Conservation (phyloP, 2,888 invertebrate genomes). For the Cyaniris semiargus region DNA sequence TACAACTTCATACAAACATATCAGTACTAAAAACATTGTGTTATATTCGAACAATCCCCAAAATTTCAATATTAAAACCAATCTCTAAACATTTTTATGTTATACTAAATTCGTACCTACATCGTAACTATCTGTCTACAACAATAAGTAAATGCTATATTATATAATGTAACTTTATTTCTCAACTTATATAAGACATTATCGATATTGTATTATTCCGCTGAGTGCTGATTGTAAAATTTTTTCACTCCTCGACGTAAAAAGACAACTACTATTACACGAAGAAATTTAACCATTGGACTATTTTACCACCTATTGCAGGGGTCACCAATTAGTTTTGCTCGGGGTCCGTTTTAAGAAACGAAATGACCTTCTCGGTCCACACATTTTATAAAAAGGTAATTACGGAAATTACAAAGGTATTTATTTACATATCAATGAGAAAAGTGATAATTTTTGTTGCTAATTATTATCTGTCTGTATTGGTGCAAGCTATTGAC, state of each 20-base stretch:
- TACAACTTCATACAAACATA: conserved; percentile 24
- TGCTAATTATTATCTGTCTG: too few relatives aligned
- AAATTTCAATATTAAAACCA: conserved; percentile 20
- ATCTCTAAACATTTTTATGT: conserved; percentile 14
- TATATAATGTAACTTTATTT: conserved; percentile 32
- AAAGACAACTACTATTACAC: neutral
- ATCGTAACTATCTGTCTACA: conserved; percentile 3
- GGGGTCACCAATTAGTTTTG: too few relatives aligned
- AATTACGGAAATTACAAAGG: too few relatives aligned
- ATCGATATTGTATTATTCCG: neutral
- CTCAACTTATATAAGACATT: conserved; percentile 19
- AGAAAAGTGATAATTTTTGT: too few relatives aligned
- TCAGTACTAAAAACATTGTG: conserved; percentile 7
- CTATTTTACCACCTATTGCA: too few relatives aligned
- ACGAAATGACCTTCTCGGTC: too few relatives aligned
- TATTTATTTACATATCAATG: too few relatives aligned
- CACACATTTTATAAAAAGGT: too few relatives aligned
- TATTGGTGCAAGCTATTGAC: too few relatives aligned
- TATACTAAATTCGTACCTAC: conserved; percentile 6
- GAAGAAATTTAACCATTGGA: neutral
- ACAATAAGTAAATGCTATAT: conserved; percentile 33
- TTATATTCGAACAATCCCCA: conserved; percentile 24
- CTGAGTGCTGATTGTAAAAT: neutral
- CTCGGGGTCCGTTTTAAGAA: too few relatives aligned
- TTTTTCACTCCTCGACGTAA: neutral